Evolutionary conservation across 2,888 invertebrate species (phyloP), one percentile per base, ranked within the genome.

Genomic region (Venusia cambrica): DNA sequence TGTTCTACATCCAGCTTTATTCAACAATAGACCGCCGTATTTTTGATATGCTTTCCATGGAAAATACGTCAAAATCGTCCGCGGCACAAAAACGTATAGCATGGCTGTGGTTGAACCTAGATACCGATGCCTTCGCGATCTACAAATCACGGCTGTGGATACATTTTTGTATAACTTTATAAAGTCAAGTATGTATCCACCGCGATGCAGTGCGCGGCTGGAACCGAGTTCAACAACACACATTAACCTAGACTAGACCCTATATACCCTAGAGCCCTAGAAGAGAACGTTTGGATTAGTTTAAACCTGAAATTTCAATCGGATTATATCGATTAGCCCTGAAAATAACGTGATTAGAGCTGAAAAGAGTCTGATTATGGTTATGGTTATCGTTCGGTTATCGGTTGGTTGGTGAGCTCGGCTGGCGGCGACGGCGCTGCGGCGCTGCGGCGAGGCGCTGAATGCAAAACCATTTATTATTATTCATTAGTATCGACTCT

Each of bases 271-370:
- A 75, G 54, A 57, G 61, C 71, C 63, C 74, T 73, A 70, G 71
- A 74, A 75, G 66, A 59, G 62, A 71, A 67, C 59, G 51, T 57
- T 53, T 57, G 54, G 50, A 63, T 65, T 60, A 62, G 59, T 60
- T 64, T 58, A 34, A 58, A 67, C 83, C 83, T 83, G 83, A 79
- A 83, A 83, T 69, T 71, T 74, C 62, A 78, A 74, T 66, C 44
- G 51, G 32, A 47, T n/a, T n/a, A n/a, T n/a, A n/a, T n/a, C n/a
- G n/a, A n/a, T 80, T 78, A 81, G 63, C 67, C 67, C 83, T 84
- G 83, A 81, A 84, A 83, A 78, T 69, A 78, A 79, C 73, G 54
- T 47, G 44, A 57, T 71, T 62, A 76, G 68, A 59, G 68, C 79
- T 81, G 80, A 75, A 81, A 78, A 58, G 60, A 57, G 59, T 57